These are phyloP conservation scores for Orussus abietinus DNA, from an alignment of 1,140 invertebrate species.

Conservation along the genomic window DNA sequence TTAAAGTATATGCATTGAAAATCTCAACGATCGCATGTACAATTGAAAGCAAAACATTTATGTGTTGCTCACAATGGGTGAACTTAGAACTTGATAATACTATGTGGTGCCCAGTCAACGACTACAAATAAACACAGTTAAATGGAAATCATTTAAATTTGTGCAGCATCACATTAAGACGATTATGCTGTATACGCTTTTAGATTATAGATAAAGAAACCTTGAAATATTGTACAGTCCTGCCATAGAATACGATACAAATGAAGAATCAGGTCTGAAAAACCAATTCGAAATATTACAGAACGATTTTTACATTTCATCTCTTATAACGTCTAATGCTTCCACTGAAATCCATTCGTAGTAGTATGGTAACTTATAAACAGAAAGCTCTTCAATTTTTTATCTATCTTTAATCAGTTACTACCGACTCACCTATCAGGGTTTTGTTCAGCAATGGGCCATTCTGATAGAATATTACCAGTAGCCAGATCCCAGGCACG, in stretches of 20 bases:
- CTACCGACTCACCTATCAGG: slow-evolving; percentile 36
- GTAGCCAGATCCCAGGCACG: slow-evolving; percentile 72
- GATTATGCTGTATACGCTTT: slow-evolving; percentile 10
- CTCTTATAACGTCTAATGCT: too few relatives aligned
- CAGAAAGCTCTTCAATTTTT: too few relatives aligned
- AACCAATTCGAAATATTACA: slow-evolving; percentile 21
- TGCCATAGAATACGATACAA: slow-evolving; percentile 49
- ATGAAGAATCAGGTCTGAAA: slow-evolving; percentile 48
- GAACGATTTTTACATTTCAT: neutral
- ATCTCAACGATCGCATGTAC: neutral
- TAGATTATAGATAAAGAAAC: too few relatives aligned
- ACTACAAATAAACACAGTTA: slow-evolving; percentile 8
- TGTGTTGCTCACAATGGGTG: too few relatives aligned
- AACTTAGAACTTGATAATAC: too few relatives aligned
- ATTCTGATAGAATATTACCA: slow-evolving; percentile 60
- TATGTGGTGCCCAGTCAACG: too few relatives aligned
- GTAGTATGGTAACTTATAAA: too few relatives aligned
- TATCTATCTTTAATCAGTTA: too few relatives aligned
- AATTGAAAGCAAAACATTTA: slow-evolving; percentile 13
- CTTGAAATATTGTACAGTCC: slow-evolving; percentile 46
- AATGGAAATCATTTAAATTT: slow-evolving; percentile 7
- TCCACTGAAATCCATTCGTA: too few relatives aligned
- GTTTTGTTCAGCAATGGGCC: slow-evolving; percentile 49
- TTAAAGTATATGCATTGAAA: too few relatives aligned
- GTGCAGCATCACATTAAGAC: neutral